Evolutionary conservation across 2,113 vertebrate species (phyloP).

Genomic region (Cynoglossus semilaevis): DNA sequence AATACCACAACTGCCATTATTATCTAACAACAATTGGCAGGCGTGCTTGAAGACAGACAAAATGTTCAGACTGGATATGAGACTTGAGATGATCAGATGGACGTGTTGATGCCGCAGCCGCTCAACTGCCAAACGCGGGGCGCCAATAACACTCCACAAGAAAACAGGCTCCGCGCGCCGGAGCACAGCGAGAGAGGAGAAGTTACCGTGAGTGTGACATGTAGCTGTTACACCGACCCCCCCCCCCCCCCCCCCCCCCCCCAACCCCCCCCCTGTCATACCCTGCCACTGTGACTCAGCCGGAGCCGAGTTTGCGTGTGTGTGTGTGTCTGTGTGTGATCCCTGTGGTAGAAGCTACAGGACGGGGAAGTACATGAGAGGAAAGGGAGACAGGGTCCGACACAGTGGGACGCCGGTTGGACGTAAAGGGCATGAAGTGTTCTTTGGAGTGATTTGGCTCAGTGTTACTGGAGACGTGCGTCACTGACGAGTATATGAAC

Average conservation of each 20-base stretch:
- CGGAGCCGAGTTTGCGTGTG: too few species aligned
- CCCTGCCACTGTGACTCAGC: too few species aligned
- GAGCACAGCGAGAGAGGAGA: conserved; percentile 35
- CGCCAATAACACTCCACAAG: conserved; percentile 32
- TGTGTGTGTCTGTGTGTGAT: conserved; percentile 16
- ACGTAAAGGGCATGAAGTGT: background rate
- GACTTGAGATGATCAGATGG: conserved; percentile 14
- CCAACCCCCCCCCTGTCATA: too few species aligned
- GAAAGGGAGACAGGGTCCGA: too few species aligned
- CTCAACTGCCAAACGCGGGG: conserved; percentile 29
- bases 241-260: too few species aligned
- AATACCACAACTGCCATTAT: background rate
- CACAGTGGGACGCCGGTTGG: background rate
- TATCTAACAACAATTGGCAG: background rate
- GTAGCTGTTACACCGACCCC: conserved; percentile 28
- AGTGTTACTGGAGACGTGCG: background rate
- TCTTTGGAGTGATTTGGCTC: background rate
- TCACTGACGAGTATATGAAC: background rate
- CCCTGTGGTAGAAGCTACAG: too few species aligned
- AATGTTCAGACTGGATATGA: conserved; percentile 19
- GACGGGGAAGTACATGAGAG: too few species aligned
- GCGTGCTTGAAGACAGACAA: conserved; percentile 18
- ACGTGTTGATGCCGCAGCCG: conserved; percentile 10
- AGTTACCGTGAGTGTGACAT: conserved; percentile 51
- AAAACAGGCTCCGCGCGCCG: conserved; percentile 35